Base-by-base conservation (phyloP, 1,140 invertebrate genomes). In the Cydia amplana region DNA sequence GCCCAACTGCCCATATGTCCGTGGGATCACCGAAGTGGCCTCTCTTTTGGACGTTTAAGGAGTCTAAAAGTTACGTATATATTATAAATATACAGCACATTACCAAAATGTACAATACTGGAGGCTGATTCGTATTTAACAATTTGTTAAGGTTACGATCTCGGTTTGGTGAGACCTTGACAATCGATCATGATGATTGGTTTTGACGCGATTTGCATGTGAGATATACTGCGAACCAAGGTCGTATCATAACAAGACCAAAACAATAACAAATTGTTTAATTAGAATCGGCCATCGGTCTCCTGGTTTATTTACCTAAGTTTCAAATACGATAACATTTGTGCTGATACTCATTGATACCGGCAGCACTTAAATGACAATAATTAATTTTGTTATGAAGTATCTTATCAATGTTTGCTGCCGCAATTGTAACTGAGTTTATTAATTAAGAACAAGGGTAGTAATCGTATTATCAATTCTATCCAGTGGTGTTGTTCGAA, bases 391-490 rank as follows among this genome's bases (percentile, higher is more conserved):
- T 70, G 40, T 67, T 67, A 67, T 2, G 3, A 28, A 36, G 28
- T 67, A 36, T 67, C 32, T 67, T 40, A 70, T 70, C 65, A 70
- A 9, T 70, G 32, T 70, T 70, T 70, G 65, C 65, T 18, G 6
- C 65, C 65, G 32, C 65, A 70, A 70, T 40, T 70, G 32, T 70
- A 70, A 40, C n/a, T 20, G 32, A 70, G 65, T 70, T 40, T 28
- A 70, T 70, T 40, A 70, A 70, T 40, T 70, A 70, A 36, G 65
- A 70, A 70, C 65, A 70, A 32, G 36, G 65, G 65, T 70, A 70
- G 65, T 70, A 43, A 70, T 70, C 32, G n/a, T 36, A 18, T 43
- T 70, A 70, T 70, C 65, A 70, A 40, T 70, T 70, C 65, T 40
- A 70, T 70, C 23, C 32, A 40, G 65, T 14, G 32, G 28, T 40